Conservation (phyloP, 2,113 vertebrate species). For the Chaetodon auriga region DNA sequence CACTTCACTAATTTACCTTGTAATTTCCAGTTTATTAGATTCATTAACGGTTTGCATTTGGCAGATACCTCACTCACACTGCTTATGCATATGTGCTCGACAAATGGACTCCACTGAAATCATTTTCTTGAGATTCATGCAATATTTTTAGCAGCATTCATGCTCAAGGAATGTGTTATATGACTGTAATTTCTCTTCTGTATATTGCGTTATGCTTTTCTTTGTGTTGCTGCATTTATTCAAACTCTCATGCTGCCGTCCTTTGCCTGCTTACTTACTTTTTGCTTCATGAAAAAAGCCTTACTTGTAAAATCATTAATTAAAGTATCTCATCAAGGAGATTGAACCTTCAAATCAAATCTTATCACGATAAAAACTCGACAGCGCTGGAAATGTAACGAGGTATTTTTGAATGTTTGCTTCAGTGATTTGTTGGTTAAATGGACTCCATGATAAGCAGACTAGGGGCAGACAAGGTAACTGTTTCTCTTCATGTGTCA, state of each 20-base stretch:
- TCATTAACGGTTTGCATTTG: constrained; percentile 26
- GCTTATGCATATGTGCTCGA: neutral
- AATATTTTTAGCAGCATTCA: constrained; percentile 4
- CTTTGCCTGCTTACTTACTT: neutral
- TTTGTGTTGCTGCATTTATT: neutral
- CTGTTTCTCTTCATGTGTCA: neutral
- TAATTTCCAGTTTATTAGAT: constrained; percentile 35
- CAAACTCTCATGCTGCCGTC: neutral
- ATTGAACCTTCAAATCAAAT: constrained; percentile 34
- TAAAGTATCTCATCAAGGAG: constrained; percentile 6
- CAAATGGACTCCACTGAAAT: constrained; percentile 37
- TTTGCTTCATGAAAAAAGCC: neutral
- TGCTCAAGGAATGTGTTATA: neutral
- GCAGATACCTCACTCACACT: neutral
- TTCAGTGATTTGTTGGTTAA: constrained; percentile 43
- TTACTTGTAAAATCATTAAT: neutral
- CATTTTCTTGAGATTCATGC: neutral
- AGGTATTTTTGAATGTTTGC: constrained; percentile 21
- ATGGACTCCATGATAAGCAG: constrained; percentile 27
- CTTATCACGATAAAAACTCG: constrained; percentile 21
- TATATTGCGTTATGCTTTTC: neutral
- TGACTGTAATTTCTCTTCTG: neutral
- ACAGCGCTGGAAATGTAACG: constrained; percentile 21
- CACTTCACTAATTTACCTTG: constrained; percentile 9
- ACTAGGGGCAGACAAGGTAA: constrained; percentile 31